Base-by-base conservation (phyloP, 1,140 invertebrate species). In the Leguminivora glycinivorella region DNA sequence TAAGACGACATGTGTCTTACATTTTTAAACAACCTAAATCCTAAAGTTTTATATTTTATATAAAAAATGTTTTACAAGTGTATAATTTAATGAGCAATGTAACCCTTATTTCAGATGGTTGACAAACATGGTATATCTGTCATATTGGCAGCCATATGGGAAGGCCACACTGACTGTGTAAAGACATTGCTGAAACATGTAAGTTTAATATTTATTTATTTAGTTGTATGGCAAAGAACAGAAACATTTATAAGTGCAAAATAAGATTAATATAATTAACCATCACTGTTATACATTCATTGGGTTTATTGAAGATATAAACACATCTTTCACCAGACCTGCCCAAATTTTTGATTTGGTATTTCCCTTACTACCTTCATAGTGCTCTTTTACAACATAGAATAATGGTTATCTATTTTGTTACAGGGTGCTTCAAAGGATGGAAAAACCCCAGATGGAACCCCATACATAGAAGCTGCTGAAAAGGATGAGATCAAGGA, bases 91-190 rank as follows among this genome's bases (percentile, higher is more conserved):
- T 40, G 12, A 47, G 38, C 14, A 40, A 2, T 3, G 19, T 17
- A 47, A 52, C n/a, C 19, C 47, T 29, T 19, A 63, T 85, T 84
- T 67, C 81, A 97, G 96, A 95, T 95, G 68, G 94, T 94, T 87
- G 98, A 99, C 87, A 98, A 98, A 92, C 97, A 98, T 94, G 98
- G 97, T 6, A 98, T 99, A 74, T 97, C 96, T 70, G 95, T 97
- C 22, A 92, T 99, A 43, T 88, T 99, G 75, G 97, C 98, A 74
- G 98, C 98, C 72, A 98, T 99, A 81, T 99, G 97, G 97, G 98
- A 99, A 92, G 97, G 97, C 63, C 98, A 99, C 84, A 97, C 95
- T 67, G 94, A 95, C 69, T 98, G 97, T 93, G 97, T 99, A 22
- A 95, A 96, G 90, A 92, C 97, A 68, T 92, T 99, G 72, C 82